Percentiles rank a stretch among this genome's conserved stretches.
phyloP scores from a whole-genome alignment of 2,888 invertebrate genomes.

The Empis livida region DNA sequence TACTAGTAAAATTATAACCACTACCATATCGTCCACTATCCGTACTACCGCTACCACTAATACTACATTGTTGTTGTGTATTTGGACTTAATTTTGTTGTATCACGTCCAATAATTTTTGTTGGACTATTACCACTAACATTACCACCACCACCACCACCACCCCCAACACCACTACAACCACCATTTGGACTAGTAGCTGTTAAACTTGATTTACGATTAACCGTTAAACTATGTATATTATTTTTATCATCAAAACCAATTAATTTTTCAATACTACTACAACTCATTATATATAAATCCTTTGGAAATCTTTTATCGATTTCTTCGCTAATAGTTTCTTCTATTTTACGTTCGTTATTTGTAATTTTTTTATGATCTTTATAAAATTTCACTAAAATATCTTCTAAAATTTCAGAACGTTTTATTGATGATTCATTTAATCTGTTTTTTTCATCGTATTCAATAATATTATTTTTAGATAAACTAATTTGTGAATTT shows the following conservation, averaged over 20 bases:
- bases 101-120: constrained; percentile 7
- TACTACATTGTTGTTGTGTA: no score
- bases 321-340: constrained; percentile 15
- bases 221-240: neutral
- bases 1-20: no score
- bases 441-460: no score
- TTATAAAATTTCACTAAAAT: constrained; percentile 34
- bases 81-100: no score
- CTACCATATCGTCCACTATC: no score
- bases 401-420: constrained; percentile 27
- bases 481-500: no score
- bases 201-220: no score
- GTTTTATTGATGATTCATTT: constrained; percentile 9
- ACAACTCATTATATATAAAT: constrained; percentile 1
- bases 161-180: constrained; percentile 7
- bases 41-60: no score
- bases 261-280: constrained; percentile 1
- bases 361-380: constrained; percentile 26
- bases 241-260: neutral
- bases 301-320: constrained; percentile 11
- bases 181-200: neutral
- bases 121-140: constrained; percentile 11
- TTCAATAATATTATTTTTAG: no score
- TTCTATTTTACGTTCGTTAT: constrained; percentile 21
- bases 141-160: constrained; percentile 3